These are phyloP conservation scores for Drepanosiphum platanoidis DNA, from an alignment of 2,888 invertebrate genomes.

Conservation along the genomic window DNA sequence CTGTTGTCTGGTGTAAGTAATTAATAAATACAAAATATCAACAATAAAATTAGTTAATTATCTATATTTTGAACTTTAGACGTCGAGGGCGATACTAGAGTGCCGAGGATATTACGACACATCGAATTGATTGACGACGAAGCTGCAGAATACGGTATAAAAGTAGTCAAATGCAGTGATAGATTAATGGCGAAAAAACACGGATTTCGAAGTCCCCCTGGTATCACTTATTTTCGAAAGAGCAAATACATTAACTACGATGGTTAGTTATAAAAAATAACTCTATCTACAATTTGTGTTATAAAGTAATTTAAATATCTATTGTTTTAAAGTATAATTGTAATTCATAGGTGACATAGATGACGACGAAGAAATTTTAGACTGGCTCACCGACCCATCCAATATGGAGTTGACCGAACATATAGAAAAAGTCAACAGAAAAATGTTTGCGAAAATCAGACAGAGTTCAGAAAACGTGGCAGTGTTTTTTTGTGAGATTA, in stretches of 20 bases:
- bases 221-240: conserved; percentile 90
- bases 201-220: conserved; percentile 88
- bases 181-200: conserved; percentile 93
- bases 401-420: conserved; percentile 94
- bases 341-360: conserved; percentile 78
- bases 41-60: background rate
- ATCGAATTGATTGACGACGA: conserved; percentile 92
- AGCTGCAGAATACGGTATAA: conserved; percentile 90
- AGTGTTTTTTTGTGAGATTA: conserved; percentile 90
- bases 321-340: background rate
- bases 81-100: conserved; percentile 83
- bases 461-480: conserved; percentile 90
- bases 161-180: conserved; percentile 88
- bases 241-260: conserved; percentile 89
- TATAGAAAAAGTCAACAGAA: conserved; percentile 88
- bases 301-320: background rate
- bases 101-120: conserved; percentile 83
- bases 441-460: conserved; percentile 92
- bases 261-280: conserved; percentile 67
- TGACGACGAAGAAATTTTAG: conserved; percentile 86
- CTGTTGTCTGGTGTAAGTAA: conserved; percentile 90
- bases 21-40: conserved; percentile 20
- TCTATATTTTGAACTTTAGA: conserved; percentile 69
- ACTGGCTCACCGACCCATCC: conserved; percentile 92
- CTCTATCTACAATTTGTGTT: background rate